A percentile compares a stretch with the other conserved stretches of the same genome.
phyloP scores from a whole-genome alignment of 2,888 invertebrate species.

The Mayetiola destructor region DNA sequence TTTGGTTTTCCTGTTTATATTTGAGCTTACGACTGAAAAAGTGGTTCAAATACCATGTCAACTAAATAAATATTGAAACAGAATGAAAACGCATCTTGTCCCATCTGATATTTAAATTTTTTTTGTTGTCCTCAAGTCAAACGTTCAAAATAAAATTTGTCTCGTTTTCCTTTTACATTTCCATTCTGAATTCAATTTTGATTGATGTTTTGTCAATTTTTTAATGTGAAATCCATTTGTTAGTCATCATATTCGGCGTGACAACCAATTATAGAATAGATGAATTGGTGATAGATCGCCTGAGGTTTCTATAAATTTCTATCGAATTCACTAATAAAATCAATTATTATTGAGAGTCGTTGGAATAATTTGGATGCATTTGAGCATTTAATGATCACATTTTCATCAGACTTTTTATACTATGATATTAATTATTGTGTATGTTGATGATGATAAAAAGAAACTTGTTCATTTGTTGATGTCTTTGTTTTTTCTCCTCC shows the following conservation, averaged over 20 bases:
- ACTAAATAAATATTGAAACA: background rate
- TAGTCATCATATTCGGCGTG: background rate
- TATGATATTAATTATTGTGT: too few relatives aligned
- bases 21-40: background rate
- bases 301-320: too few relatives aligned
- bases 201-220: background rate
- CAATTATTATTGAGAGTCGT: background rate
- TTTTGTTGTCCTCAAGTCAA: too few relatives aligned
- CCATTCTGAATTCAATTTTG: too few relatives aligned
- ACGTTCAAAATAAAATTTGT: too few relatives aligned
- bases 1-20: background rate
- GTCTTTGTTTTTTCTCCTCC: slow-evolving; percentile 9
- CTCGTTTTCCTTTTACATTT: too few relatives aligned
- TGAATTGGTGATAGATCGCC: slow-evolving; percentile 1
- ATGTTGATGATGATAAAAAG: too few relatives aligned
- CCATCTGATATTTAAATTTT: too few relatives aligned
- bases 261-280: too few relatives aligned
- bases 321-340: background rate
- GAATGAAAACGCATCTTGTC: too few relatives aligned
- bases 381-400: background rate
- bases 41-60: slow-evolving; percentile 4
- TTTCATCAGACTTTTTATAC: background rate
- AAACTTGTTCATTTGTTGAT: background rate
- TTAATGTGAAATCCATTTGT: background rate
- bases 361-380: too few relatives aligned